Percentiles rank a stretch among this genome's conserved stretches.
phyloP scores from a whole-genome alignment of 2,888 invertebrate species.

The Seira sanloemensis region DNA sequence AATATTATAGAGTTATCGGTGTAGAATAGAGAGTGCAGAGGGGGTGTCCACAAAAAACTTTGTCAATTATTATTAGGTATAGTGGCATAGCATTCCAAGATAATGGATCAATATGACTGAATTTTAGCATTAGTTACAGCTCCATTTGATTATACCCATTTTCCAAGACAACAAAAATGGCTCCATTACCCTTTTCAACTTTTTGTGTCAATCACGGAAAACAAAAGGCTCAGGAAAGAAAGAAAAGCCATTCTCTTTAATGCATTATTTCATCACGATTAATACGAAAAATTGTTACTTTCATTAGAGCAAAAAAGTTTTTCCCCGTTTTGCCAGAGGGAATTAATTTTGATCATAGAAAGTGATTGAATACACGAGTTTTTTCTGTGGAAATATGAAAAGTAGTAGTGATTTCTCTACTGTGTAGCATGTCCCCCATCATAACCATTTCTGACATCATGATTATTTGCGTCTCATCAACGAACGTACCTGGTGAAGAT shows the following conservation, averaged over 20 bases:
- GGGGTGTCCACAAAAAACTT: conserved; percentile 16
- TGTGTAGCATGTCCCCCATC: neutral
- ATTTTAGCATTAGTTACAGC: neutral
- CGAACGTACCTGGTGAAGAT: conserved; percentile 84
- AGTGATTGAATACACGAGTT: too few relatives aligned
- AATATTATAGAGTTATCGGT: neutral
- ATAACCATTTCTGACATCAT: conserved; percentile 1
- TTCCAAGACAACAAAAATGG: conserved; percentile 9
- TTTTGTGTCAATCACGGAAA: neutral
- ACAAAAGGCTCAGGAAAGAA: neutral
- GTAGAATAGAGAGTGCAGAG: neutral
- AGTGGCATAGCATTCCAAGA: neutral
- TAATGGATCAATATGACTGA: conserved; percentile 2
- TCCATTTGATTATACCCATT: neutral
- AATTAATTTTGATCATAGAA: neutral
- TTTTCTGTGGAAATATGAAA: neutral
- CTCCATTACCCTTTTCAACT: conserved; percentile 13
- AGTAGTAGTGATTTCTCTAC: neutral
- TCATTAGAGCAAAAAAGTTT: neutral
- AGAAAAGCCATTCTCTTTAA: neutral
- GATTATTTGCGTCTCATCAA: neutral
- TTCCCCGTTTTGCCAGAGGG: neutral
- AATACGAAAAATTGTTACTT: neutral
- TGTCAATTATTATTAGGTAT: conserved; percentile 8
- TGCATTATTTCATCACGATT: neutral